Evolutionary conservation across 2,113 vertebrate genomes (phyloP).

Genomic region (Dascyllus trimaculatus): DNA sequence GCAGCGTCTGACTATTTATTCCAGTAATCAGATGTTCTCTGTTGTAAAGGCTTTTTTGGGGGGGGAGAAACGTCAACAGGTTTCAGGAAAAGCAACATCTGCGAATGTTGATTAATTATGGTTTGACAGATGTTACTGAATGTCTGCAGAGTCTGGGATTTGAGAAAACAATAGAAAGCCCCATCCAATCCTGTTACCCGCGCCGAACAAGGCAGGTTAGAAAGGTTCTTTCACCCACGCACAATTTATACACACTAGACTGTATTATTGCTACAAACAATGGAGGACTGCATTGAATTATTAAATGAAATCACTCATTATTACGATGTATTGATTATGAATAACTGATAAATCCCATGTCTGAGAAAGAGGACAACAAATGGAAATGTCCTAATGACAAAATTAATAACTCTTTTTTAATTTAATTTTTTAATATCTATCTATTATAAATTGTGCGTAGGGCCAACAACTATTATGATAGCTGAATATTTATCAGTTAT

Average conservation of each 20-base stretch:
- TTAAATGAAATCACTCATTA: too few relatives aligned
- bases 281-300: too few relatives aligned
- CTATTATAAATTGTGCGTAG: too few relatives aligned
- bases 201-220: not conserved
- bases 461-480: too few relatives aligned
- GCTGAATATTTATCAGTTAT: too few relatives aligned
- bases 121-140: conserved; percentile 71
- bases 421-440: too few relatives aligned
- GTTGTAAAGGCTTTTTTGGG: conserved; percentile 33
- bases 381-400: too few relatives aligned
- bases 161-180: conserved; percentile 30
- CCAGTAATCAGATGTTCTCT: conserved; percentile 47
- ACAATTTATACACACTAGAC: not conserved
- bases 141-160: conserved; percentile 37
- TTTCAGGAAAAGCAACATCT: conserved; percentile 62
- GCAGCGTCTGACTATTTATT: conserved; percentile 56
- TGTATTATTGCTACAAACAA: too few relatives aligned
- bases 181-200: conserved; percentile 28
- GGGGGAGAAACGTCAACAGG: conserved; percentile 64
- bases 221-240: not conserved
- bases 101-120: conserved; percentile 70
- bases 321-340: too few relatives aligned
- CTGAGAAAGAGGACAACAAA: too few relatives aligned
- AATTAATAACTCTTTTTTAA: too few relatives aligned
- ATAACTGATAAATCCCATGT: too few relatives aligned